A percentile compares a stretch with the other conserved stretches of the same genome.
Conservation (phyloP, 2,888 invertebrate genomes). For the Barypeithes pellucidus region DNA sequence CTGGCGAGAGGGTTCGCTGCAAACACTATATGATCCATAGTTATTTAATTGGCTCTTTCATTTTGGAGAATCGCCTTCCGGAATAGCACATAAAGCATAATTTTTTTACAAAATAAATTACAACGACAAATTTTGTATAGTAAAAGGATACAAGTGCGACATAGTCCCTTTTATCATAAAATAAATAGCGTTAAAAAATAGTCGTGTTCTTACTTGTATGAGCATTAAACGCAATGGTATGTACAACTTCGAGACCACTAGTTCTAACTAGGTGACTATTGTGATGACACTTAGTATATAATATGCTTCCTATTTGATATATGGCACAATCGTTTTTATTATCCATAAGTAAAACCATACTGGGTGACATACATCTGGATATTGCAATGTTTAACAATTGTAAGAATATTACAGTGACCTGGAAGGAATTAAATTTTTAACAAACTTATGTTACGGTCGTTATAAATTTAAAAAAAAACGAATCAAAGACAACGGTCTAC, state of each 20-base stretch:
- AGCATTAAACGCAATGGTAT: conserved; percentile 5
- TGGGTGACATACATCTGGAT: conserved; percentile 24
- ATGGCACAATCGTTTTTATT: neutral
- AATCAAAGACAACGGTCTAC: too few species aligned
- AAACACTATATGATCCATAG: too few species aligned
- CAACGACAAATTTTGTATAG: too few species aligned
- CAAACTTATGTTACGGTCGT: neutral
- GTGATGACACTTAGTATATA: conserved; percentile 15
- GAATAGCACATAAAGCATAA: too few species aligned
- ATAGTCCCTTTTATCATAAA: too few species aligned
- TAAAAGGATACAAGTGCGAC: too few species aligned
- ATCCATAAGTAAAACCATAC: conserved; percentile 18
- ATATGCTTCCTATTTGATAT: neutral
- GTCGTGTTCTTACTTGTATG: neutral
- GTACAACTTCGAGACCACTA: neutral
- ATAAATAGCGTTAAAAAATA: neutral
- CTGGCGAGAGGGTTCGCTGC: too few species aligned
- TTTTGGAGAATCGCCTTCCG: too few species aligned
- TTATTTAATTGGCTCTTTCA: too few species aligned
- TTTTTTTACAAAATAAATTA: too few species aligned
- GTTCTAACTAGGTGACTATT: neutral
- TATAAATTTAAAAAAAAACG: neutral
- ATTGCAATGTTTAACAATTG: conserved; percentile 13
- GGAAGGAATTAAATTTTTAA: neutral
- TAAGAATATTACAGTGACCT: conserved; percentile 2